These are phyloP conservation scores for Trematomus bernacchii DNA, from an alignment of 2,797 vertebrate species.

Conservation along the genomic window DNA sequence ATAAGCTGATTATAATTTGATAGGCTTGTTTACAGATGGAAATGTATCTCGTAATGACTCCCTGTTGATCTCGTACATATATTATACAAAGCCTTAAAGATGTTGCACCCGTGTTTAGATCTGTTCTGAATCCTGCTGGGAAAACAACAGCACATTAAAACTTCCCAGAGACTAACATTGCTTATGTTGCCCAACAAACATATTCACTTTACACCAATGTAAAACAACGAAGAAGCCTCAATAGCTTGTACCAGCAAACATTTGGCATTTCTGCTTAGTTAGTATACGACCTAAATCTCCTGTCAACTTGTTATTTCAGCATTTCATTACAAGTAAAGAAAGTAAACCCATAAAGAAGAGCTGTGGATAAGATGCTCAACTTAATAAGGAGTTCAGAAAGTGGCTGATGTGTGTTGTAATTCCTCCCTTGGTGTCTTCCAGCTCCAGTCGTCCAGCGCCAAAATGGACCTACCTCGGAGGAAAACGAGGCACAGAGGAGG, in stretches of 20 bases:
- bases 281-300: background rate
- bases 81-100: background rate
- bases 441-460: slow-evolving; percentile 95
- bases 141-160: background rate
- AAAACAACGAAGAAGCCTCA: background rate
- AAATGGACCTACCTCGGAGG: slow-evolving; percentile 96
- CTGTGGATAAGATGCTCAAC: background rate
- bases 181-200: background rate
- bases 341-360: background rate
- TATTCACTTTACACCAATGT: background rate
- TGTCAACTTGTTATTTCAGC: background rate
- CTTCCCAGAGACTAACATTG: background rate
- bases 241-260: background rate
- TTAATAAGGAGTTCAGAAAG: background rate
- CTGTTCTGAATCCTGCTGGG: background rate
- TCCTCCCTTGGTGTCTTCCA: slow-evolving; percentile 67
- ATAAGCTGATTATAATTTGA: background rate
- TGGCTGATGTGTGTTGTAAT: background rate
- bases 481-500: slow-evolving; percentile 96
- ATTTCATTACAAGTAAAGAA: background rate
- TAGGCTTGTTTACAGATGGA: background rate
- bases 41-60: background rate
- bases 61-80: background rate
- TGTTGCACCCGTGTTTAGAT: background rate
- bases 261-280: background rate